Conservation (phyloP, 2,888 invertebrate species). For the Brachynemurus nebulosus region DNA sequence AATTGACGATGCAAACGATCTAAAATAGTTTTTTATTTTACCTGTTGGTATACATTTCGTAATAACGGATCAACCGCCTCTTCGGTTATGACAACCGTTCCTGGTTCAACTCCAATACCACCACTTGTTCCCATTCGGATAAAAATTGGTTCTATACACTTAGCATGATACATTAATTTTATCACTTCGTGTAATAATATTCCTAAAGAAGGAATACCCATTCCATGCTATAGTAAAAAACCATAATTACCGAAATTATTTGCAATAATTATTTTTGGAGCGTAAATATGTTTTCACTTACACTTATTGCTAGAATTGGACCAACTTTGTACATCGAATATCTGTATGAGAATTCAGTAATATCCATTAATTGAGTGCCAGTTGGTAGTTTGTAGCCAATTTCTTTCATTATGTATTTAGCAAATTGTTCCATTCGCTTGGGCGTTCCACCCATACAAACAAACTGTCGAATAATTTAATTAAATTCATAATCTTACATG, state of each 20-base stretch:
- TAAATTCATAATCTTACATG: neutral
- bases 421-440: constrained; percentile 86
- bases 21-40: too few species aligned
- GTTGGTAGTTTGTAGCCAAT: constrained; percentile 80
- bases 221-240: constrained; percentile 73
- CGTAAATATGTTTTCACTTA: constrained; percentile 36
- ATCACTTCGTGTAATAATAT: constrained; percentile 92
- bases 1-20: too few species aligned
- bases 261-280: neutral
- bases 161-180: constrained; percentile 91
- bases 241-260: too few species aligned
- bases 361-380: constrained; percentile 75
- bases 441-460: constrained; percentile 96
- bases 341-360: constrained; percentile 81
- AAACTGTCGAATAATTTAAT: constrained; percentile 53
- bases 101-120: constrained; percentile 82
- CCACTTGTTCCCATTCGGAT: constrained; percentile 91
- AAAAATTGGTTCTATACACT: constrained; percentile 75
- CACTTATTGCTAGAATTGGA: constrained; percentile 70
- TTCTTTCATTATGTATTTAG: constrained; percentile 79
- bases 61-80: constrained; percentile 82
- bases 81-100: constrained; percentile 87
- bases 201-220: constrained; percentile 93
- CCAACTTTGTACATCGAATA: constrained; percentile 95
- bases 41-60: constrained; percentile 69